Base-by-base conservation (phyloP, 2,113 vertebrate species). In the Archocentrus centrarchus region DNA sequence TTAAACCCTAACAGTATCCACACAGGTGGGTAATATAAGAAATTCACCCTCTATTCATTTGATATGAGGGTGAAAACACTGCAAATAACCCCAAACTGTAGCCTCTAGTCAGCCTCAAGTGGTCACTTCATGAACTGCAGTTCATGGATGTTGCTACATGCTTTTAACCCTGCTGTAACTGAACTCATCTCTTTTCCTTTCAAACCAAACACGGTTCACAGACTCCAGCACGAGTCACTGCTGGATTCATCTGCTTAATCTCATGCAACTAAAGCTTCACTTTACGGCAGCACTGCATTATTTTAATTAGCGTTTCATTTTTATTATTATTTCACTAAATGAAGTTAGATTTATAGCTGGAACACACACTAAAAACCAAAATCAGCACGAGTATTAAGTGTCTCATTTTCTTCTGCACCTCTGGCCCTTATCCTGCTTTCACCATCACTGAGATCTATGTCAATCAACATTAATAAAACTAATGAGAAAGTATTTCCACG, bases 251-350 rank as follows among this genome's bases (percentile, higher is more conserved):
- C 44, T 20, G 66, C 24, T 32, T 53, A 70, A 20, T 70, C 17
- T 20, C 50, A 70, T 32, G 30, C 44, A 53, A 53, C 17, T 53
- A 30, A 70, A 53, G 66, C 66, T 0, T 53, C 0, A 1, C 24
- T 70, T 50, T 70, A 0, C 24, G 32, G 15, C 1, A 3, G 17
- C 6, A 11, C 15, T 30, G 10, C 2, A 0, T 20, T 24, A 7
- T 70, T 70, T 50, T 50, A 68, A 47, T 50, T 68, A 30, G 22
- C 64, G 18, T 47, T 47, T 39, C 7, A 27, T 50, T 5, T 70
- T 50, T 68, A 14, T 30, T 39, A 3, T 39, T 39, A 39, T 39
- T 50, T 70, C 5, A 47, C 41, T 70, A 70, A 50, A 70, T 70
- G 2, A 50, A 50, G 15, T 50, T 70, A 30, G 24, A 24, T 70